Evolutionary conservation across 2,888 invertebrate genomes (phyloP).

Genomic region (Pimpla rufipes): DNA sequence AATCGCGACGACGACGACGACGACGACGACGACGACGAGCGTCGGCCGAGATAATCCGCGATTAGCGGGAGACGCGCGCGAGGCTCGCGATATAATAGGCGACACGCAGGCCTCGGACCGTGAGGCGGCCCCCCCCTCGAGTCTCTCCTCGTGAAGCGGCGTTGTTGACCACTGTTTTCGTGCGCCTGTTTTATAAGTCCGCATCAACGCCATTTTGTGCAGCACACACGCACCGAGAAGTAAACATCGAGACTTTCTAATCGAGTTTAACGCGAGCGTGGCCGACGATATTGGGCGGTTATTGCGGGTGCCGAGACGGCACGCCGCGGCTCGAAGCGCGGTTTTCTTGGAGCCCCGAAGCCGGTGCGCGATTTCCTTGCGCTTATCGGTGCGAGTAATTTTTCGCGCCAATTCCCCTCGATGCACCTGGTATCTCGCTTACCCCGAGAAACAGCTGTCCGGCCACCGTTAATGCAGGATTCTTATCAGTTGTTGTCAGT

Average conservation of each 20-base stretch:
- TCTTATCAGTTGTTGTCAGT: slow-evolving; percentile 60
- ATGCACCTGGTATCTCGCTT: slow-evolving; percentile 79
- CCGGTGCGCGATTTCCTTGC: not conserved
- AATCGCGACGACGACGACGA: too few species aligned
- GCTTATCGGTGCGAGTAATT: slow-evolving; percentile 53
- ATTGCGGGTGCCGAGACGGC: not conserved
- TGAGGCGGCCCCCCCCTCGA: not conserved
- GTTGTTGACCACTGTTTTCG: slow-evolving; percentile 9
- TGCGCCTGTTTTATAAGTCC: slow-evolving; percentile 27
- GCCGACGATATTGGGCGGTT: slow-evolving; percentile 1
- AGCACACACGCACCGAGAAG: slow-evolving; percentile 74
- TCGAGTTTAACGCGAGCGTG: slow-evolving; percentile 56
- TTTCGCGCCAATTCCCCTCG: slow-evolving; percentile 80
- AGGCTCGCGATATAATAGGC: slow-evolving; percentile 9
- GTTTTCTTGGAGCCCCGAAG: not conserved
- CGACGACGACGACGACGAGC: too few species aligned
- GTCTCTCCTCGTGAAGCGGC: slow-evolving; percentile 44
- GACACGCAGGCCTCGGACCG: slow-evolving; percentile 23
- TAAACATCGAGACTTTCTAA: slow-evolving; percentile 81
- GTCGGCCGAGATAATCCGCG: slow-evolving; percentile 49
- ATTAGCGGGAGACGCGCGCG: slow-evolving; percentile 37
- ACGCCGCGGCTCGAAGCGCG: not conserved
- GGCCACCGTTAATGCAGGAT: slow-evolving; percentile 58
- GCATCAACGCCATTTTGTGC: slow-evolving; percentile 80
- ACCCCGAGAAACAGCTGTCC: slow-evolving; percentile 80